Evolutionary conservation across 2,888 invertebrate species (phyloP), one percentile per base, ranked within the genome.

Genomic region (Trichopria drosophilae): DNA sequence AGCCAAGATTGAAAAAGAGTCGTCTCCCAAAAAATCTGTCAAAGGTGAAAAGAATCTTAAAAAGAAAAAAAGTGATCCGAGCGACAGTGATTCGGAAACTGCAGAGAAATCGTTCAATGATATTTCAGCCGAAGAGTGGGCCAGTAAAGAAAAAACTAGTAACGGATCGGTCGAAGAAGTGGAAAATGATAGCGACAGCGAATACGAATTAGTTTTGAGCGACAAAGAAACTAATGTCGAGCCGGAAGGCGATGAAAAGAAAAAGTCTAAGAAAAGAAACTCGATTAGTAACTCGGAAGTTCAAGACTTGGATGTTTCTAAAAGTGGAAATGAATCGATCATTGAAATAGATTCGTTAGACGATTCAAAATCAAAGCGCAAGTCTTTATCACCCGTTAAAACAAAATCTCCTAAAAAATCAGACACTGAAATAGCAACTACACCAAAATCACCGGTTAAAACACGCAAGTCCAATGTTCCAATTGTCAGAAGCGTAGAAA

Each of bases 61-160:
- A 18, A 36, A 49, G 36, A 47, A 51, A 42, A 15, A 28, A 18
- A 6, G 15, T 4, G 41, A 50, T 28, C 18, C 24, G 5, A 57
- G 55, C 13, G 60, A 61, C 18, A 52, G 45, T 3, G 59, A 65
- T 6, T 26, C 19, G 24, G 31, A 40, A 12, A 51, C 53, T 44
- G 29, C 51, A 3, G 57, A 35, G 20, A 34, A 39, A 28, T 43
- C 66, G 12, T 70, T 72, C 44, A 60, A 66, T 56, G 66, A 71
- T 32, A 63, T 69, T 39, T 45, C 65, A 3, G 67, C 62, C 9
- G 62, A 64, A 1, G 65, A 71, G 35, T 69, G 66, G 64, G 37
- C 41, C 16, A 45, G 53, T 4, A 43, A 48, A n/a, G 29, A 44
- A 4, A 19, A 57, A 16, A 24, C 24, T 26, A 19, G 22, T 13